phyloP scores from a whole-genome alignment of 2,888 invertebrate genomes.

The Atethmia centrago region DNA sequence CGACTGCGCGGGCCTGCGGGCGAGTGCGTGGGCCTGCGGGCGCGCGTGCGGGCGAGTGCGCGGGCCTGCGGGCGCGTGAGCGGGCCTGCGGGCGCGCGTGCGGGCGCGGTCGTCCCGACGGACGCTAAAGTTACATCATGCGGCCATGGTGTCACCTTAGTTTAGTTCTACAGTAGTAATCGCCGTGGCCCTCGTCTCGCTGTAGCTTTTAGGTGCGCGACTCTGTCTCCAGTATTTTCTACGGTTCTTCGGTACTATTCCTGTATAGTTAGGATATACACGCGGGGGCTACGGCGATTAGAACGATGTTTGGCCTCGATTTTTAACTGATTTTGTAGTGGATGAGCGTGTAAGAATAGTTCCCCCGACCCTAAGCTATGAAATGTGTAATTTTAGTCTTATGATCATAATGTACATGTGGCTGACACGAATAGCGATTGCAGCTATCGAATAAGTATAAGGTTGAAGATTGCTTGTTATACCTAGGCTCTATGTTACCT shows the following conservation, averaged over 20 bases:
- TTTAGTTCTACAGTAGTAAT: constrained; percentile 77
- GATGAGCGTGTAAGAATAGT: constrained; percentile 74
- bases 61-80: constrained; percentile 66
- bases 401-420: constrained; percentile 65
- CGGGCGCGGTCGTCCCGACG: constrained; percentile 75
- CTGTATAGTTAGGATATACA: constrained; percentile 45
- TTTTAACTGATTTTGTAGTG: constrained; percentile 80
- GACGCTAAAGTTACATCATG: constrained; percentile 86
- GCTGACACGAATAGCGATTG: constrained; percentile 67
- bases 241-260: constrained; percentile 50
- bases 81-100: constrained; percentile 44
- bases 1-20: too few species aligned
- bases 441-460: constrained; percentile 72
- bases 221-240: constrained; percentile 55
- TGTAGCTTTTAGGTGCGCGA: constrained; percentile 37
- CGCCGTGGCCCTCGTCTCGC: constrained; percentile 76
- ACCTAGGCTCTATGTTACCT: constrained; percentile 75
- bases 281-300: constrained; percentile 79
- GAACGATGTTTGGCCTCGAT: constrained; percentile 87
- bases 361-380: constrained; percentile 85
- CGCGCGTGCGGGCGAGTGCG: constrained; percentile 26
- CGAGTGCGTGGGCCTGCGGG: too few species aligned
- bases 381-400: constrained; percentile 87
- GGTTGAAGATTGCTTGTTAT: constrained; percentile 79
- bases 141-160: constrained; percentile 89